A percentile compares a stretch with the other conserved stretches of the same genome.
Conservation (phyloP, 2,797 vertebrate species). For the Chelidonichthys spinosus region DNA sequence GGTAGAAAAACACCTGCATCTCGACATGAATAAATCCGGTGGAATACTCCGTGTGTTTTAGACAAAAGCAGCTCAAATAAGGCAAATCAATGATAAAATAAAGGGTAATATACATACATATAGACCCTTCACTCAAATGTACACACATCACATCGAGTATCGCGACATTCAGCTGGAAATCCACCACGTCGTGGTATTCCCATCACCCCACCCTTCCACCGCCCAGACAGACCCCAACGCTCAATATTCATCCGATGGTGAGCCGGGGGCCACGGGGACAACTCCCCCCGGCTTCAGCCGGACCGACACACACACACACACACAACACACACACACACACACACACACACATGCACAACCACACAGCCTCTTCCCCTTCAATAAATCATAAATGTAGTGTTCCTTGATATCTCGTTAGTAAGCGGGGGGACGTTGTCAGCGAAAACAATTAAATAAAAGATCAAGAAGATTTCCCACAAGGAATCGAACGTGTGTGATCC, state of each 20-base stretch:
- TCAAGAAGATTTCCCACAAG: not conserved
- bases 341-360: conserved; percentile 21
- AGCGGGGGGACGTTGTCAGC: not conserved
- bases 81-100: not conserved
- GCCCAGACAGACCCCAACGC: conserved; percentile 27
- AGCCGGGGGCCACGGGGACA: conserved; percentile 44
- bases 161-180: no score
- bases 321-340: conserved; percentile 27
- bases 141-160: not conserved
- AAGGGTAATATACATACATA: not conserved
- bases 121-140: not conserved
- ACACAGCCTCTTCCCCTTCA: conserved; percentile 27
- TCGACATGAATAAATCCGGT: not conserved
- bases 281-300: conserved; percentile 52
- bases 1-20: not conserved
- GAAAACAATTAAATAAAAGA: not conserved
- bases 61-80: not conserved
- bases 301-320: conserved; percentile 50
- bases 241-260: conserved; percentile 50
- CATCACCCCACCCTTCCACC: conserved; percentile 45
- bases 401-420: not conserved
- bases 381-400: conserved; percentile 23
- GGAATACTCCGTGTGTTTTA: no score
- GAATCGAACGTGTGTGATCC: not conserved
- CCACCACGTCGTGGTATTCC: conserved; percentile 11